Base-by-base conservation (phyloP, 2,797 vertebrate species). In the Scolopax bukidnonensis region DNA sequence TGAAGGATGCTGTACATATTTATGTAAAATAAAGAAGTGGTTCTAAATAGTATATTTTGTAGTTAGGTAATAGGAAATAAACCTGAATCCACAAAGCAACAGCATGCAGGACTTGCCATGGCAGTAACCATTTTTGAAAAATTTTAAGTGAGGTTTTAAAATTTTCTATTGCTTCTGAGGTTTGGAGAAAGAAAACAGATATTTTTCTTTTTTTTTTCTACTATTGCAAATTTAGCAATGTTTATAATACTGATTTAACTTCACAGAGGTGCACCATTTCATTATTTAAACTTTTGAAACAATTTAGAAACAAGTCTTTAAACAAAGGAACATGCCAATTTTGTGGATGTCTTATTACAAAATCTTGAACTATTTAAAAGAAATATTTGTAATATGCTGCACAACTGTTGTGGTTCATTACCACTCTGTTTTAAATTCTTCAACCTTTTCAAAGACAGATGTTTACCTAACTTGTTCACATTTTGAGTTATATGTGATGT, bases 391-490 rank as follows among this genome's bases (percentile, higher is more conserved):
- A 84, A 87, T 85, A 56, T 50, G 25, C 56, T 80, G 38, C 53
- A 77, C 45, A 89, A 77, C 83, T 95, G 88, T 74, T 94, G 48
- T 87, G 84, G 70, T 87, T 94, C 75, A 51, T 80, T 90, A 53
- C 56, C 78, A n/a, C 64, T 90, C 43, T 95, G 91, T 95, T 97
- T 95, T 89, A 89, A 89, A 93, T 94, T 94, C 79, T 95, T 91
- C 84, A 82, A 1, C 18, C 48, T 91, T 68, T 87, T 95, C 54
- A 71, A 86, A 90, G 91, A 80, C 93, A 95, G 56, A 47, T 93
- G 70, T 96, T 95, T 95, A 83, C 67, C 74, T 88, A 57, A 82
- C 32, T 92, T 23, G 43, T 89, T 60, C 53, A 33, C 10, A 1
- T 67, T 85, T 93, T 91, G 83, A 77, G 74, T 53, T 93, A 80